Conservation (phyloP, 2,797 vertebrate genomes). For the Rhinoraja longicauda region DNA sequence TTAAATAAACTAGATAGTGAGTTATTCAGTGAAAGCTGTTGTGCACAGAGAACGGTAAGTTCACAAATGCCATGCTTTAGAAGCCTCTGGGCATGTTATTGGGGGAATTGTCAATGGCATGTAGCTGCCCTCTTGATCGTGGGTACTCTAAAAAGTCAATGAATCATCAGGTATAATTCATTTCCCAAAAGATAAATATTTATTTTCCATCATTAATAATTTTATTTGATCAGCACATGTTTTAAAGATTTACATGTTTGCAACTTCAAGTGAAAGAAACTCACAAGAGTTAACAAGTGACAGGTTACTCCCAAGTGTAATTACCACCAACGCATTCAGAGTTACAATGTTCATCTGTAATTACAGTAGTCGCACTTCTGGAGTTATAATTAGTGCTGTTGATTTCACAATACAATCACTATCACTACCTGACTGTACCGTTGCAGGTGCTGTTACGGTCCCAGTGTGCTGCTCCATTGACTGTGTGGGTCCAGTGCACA, state of each 20-base stretch:
- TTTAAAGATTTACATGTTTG: slow-evolving; percentile 5
- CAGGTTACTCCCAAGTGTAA: neutral
- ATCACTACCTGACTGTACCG: neutral
- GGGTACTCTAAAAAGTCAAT: neutral
- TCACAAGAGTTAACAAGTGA: neutral
- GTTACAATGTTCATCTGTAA: neutral
- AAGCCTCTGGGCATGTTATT: neutral
- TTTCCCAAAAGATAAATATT: neutral
- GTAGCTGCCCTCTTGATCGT: neutral
- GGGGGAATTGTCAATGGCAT: neutral
- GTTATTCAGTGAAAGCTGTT: neutral
- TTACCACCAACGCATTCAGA: neutral
- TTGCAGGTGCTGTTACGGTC: neutral
- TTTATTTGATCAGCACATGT: neutral
- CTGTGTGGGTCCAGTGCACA: neutral
- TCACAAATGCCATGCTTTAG: neutral
- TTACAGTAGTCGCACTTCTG: neutral
- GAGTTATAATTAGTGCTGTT: neutral
- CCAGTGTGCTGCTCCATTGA: neutral
- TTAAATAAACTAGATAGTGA: neutral
- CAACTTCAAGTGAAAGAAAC: neutral
- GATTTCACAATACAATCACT: neutral
- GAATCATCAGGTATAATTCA: neutral
- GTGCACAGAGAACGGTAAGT: neutral
- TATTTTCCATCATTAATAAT: neutral